Base-by-base conservation (phyloP, 2,113 vertebrate species). In the Gymnarchus niloticus region DNA sequence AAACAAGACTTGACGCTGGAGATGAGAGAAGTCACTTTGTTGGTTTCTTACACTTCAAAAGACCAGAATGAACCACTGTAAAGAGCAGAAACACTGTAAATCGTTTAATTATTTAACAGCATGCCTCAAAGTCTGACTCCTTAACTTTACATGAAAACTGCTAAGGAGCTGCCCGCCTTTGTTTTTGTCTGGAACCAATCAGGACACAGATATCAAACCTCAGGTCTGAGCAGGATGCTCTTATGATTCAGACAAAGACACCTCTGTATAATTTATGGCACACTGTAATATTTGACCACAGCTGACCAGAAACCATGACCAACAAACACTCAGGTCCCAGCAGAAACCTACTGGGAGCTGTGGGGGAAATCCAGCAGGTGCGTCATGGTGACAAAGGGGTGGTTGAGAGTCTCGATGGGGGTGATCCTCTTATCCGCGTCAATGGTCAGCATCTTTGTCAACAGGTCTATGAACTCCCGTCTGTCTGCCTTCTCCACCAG, bases 361-460 rank as follows among this genome's bases (percentile, higher is more conserved):
- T 99, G 98, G 0, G 97, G 98, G 89, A 99, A 99, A 92, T 99
- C 98, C 0, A 99, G 96, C 86, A 99, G 92, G 89, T 99, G 98
- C 0, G 97, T 96, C 98, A 99, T 99, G 73, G 97, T 99, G 88
- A 98, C 97, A 86, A 99, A 99, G 51, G 98, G 96, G 88, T 99
- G 98, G 95, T 96, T 98, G 92, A 99, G 96, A 3, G 98, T 98
- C 93, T 99, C 98, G 0, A 99, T 97, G 1, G 98, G 98, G 10
- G 97, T 99, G 95, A 99, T 96, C 91, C 98, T 96, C 94, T 99
- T 99, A 92, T 99, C 98, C 0, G 97, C 97, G 0, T 99, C 98
- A 41, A 99, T 99, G 84, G 98, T 99, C 93, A 99, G 92, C 98
- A 99, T 99, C 94, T 98, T 99, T 92, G 98, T 99, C 76, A 99